Evolutionary conservation across 1,140 invertebrate species (phyloP).

Genomic region (Caerostris darwini): DNA sequence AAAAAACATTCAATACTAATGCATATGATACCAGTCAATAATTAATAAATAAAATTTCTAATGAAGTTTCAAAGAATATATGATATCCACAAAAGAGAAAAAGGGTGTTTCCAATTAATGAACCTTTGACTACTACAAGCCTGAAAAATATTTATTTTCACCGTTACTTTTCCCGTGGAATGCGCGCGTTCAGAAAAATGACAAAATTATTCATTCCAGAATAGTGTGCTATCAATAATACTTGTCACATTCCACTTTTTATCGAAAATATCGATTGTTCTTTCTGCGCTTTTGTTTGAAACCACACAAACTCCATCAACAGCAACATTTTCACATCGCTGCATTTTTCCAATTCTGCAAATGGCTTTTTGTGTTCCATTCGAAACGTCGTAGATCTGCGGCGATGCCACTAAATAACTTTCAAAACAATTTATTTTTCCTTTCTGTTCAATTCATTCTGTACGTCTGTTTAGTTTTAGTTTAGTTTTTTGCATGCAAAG

Average conservation of each 20-base stretch:
- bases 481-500: no score
- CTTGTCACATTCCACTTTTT: not conserved
- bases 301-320: not conserved
- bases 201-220: no score
- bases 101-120: no score
- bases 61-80: no score
- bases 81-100: no score
- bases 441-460: slow-evolving; percentile 15
- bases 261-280: not conserved
- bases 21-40: no score
- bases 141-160: no score
- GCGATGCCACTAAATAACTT: slow-evolving; percentile 6
- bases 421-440: slow-evolving; percentile 24
- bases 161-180: no score
- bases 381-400: not conserved
- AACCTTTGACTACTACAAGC: no score
- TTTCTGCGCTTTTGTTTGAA: not conserved
- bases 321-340: not conserved
- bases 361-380: slow-evolving; percentile 40
- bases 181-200: no score
- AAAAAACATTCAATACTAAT: no score
- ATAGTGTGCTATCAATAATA: not conserved
- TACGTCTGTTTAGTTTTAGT: not conserved
- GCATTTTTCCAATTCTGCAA: slow-evolving; percentile 19
- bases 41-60: no score